Conservation (phyloP, 2,888 invertebrate species). For the Bruchidius siliquastri region DNA sequence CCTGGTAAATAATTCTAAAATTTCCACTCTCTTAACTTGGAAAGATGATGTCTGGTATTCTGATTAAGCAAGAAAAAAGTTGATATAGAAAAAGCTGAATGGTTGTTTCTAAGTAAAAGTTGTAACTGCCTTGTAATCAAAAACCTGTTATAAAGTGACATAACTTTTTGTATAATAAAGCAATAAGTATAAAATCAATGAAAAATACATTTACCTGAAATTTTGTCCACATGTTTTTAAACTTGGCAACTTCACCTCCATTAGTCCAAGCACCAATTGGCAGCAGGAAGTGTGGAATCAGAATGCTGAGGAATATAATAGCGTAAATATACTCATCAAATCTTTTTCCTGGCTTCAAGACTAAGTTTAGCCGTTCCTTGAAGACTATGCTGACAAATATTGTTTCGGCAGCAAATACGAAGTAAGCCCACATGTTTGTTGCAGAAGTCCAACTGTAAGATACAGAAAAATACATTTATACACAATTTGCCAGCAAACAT, state of each 20-base stretch:
- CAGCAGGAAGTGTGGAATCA: constrained; percentile 66
- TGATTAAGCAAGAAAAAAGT: no score
- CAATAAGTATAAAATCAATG: no score
- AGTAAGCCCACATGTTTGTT: constrained; percentile 63
- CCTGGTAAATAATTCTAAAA: no score
- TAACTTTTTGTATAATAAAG: no score
- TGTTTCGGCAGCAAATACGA: constrained; percentile 59
- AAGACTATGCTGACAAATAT: constrained; percentile 46
- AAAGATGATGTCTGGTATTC: no score
- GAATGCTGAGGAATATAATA: constrained; percentile 66
- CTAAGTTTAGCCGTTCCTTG: constrained; percentile 40
- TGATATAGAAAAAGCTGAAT: no score
- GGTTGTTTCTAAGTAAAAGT: no score
- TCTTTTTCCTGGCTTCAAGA: constrained; percentile 53
- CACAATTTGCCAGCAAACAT: constrained; percentile 40
- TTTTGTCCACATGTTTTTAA: constrained; percentile 75
- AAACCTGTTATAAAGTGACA: no score
- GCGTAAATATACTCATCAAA: constrained; percentile 74
- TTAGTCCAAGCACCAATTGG: constrained; percentile 69
- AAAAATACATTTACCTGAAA: constrained; percentile 55
- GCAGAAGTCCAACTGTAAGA: constrained; percentile 58
- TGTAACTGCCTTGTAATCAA: no score
- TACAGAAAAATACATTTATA: constrained; percentile 38
- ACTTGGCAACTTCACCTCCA: constrained; percentile 65
- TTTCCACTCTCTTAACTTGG: no score